Conservation (phyloP, 2,888 invertebrate genomes). For the Octodonta nipae region DNA sequence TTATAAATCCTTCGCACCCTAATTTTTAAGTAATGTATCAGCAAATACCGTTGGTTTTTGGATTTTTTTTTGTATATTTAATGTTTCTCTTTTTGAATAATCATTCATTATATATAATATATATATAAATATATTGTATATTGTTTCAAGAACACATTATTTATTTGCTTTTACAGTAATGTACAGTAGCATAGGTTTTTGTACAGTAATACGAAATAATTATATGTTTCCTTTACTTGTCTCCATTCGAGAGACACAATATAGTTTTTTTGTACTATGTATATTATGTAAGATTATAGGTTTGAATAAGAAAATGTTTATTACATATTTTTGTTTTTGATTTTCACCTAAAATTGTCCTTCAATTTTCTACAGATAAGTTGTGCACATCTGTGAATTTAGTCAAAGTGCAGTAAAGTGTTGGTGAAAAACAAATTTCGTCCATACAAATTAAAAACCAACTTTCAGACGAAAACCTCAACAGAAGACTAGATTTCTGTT, state of each 20-base stretch:
- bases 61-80: conserved; percentile 22
- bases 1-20: conserved; percentile 4
- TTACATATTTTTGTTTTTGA: conserved; percentile 17
- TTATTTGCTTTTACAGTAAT: conserved; percentile 37
- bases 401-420: too few species aligned
- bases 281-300: conserved; percentile 72
- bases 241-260: conserved; percentile 26
- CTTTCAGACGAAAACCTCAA: too few species aligned
- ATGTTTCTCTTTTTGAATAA: conserved; percentile 27
- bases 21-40: conserved; percentile 5
- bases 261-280: conserved; percentile 71
- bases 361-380: too few species aligned
- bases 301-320: conserved; percentile 48
- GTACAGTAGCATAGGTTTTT: conserved; percentile 37
- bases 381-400: too few species aligned
- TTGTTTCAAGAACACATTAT: conserved; percentile 34
- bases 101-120: conserved; percentile 18
- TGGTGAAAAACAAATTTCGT: too few species aligned
- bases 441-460: too few species aligned
- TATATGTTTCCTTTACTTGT: conserved; percentile 27
- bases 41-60: conserved; percentile 12
- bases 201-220: conserved; percentile 33
- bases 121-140: conserved; percentile 28
- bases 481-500: too few species aligned
- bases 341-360: too few species aligned